phyloP scores from a whole-genome alignment of 1,140 invertebrate species.

The Harpegnathos saltator region DNA sequence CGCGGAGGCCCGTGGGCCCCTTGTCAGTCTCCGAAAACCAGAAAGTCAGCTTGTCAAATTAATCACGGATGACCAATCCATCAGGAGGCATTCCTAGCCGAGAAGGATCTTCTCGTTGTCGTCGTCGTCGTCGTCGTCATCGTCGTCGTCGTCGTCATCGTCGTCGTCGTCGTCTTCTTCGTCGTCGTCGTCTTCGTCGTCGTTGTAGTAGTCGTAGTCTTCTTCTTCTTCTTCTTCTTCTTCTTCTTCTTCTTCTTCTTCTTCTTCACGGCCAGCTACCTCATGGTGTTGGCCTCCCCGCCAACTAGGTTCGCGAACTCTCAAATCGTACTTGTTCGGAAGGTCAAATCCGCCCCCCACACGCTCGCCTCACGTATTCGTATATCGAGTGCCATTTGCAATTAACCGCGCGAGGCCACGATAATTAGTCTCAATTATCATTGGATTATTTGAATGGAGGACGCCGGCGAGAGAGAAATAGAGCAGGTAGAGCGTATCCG shows the following conservation, averaged over 20 bases:
- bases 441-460: neutral
- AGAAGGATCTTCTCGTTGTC: constrained; percentile 73
- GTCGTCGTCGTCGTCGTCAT: constrained; percentile 35
- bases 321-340: neutral
- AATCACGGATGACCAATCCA: constrained; percentile 87
- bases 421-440: constrained; percentile 19
- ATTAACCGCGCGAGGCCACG: neutral
- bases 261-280: constrained; percentile 26
- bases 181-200: too few relatives aligned
- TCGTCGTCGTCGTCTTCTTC: too few relatives aligned
- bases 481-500: neutral
- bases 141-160: constrained; percentile 15
- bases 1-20: constrained; percentile 75
- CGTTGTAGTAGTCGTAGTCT: constrained; percentile 23
- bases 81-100: constrained; percentile 85
- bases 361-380: neutral
- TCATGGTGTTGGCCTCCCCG: constrained; percentile 23
- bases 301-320: neutral
- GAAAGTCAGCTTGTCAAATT: constrained; percentile 87
- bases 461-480: neutral
- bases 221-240: constrained; percentile 48
- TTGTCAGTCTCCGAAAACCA: constrained; percentile 85
- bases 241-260: constrained; percentile 51
- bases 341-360: neutral
- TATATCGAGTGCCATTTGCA: neutral